Conservation (phyloP, 2,113 vertebrate genomes). For the Sphaerodactylus townsendi region DNA sequence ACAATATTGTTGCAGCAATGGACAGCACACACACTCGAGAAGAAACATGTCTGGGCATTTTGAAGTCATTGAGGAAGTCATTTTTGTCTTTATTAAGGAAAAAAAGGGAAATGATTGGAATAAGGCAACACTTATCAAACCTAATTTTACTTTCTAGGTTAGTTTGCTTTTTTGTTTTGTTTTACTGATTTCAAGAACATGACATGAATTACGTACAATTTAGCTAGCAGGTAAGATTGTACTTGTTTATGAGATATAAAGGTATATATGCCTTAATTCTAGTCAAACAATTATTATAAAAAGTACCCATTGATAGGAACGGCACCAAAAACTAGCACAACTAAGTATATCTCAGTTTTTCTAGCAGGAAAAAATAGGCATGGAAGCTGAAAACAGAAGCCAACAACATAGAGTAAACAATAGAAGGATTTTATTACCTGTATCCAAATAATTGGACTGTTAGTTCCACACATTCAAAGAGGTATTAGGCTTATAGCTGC, state of each 20-base stretch:
- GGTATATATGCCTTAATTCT: background rate
- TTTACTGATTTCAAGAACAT: accelerated
- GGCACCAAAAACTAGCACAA: background rate
- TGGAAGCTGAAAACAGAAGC: background rate
- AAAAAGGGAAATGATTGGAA: background rate
- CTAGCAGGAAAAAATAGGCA: background rate
- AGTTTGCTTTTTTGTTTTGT: no score
- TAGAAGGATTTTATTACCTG: background rate
- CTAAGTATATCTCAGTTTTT: background rate
- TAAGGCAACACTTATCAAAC: background rate
- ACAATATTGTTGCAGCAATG: background rate
- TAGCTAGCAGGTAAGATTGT: background rate
- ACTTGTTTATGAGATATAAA: background rate
- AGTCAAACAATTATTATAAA: background rate
- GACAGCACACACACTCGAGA: background rate
- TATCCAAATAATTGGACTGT: background rate
- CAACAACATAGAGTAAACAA: background rate
- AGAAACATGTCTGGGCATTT: background rate
- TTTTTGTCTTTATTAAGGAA: no score
- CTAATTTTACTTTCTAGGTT: background rate
- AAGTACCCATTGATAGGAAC: background rate
- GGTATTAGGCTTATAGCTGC: background rate
- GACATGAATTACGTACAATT: background rate
- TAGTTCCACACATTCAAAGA: background rate
- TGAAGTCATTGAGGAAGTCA: background rate